Evolutionary conservation across 2,113 vertebrate species (phyloP).

Genomic region (Alectura lathami): DNA sequence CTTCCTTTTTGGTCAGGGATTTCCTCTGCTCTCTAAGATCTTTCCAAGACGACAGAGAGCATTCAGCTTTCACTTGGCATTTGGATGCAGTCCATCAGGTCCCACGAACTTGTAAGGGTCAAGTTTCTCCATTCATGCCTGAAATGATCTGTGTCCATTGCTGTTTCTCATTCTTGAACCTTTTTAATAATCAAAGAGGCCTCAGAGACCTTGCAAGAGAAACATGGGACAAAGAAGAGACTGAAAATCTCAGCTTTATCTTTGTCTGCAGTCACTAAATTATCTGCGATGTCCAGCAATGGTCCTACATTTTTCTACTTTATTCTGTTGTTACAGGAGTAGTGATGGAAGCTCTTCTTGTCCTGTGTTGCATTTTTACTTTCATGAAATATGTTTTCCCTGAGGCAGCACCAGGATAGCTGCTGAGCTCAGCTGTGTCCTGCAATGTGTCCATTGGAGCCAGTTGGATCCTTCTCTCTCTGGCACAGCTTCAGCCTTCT

Average conservation of each 20-base stretch:
- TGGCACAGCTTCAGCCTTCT: neutral
- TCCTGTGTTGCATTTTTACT: neutral
- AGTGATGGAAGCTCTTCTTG: neutral
- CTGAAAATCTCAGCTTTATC: neutral
- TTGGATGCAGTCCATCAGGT: neutral
- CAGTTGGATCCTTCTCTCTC: neutral
- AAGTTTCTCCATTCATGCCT: neutral
- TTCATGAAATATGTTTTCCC: neutral
- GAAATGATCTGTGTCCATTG: neutral
- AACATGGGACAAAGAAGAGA: neutral
- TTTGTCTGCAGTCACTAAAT: neutral
- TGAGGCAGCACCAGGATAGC: neutral
- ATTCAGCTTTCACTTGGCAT: neutral
- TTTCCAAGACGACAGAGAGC: neutral
- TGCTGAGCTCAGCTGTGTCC: neutral
- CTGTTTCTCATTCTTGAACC: neutral
- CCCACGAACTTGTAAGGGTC: neutral
- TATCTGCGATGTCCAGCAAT: neutral
- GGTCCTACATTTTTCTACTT: neutral
- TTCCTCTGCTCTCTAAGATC: neutral
- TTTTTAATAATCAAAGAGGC: neutral
- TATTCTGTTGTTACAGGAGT: neutral
- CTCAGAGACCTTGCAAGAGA: neutral
- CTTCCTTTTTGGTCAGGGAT: neutral
- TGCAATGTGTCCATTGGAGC: neutral